Evolutionary conservation across 2,797 vertebrate genomes (phyloP), one percentile per base, ranked within the genome.

Genomic region (Lutjanus campechanus): DNA sequence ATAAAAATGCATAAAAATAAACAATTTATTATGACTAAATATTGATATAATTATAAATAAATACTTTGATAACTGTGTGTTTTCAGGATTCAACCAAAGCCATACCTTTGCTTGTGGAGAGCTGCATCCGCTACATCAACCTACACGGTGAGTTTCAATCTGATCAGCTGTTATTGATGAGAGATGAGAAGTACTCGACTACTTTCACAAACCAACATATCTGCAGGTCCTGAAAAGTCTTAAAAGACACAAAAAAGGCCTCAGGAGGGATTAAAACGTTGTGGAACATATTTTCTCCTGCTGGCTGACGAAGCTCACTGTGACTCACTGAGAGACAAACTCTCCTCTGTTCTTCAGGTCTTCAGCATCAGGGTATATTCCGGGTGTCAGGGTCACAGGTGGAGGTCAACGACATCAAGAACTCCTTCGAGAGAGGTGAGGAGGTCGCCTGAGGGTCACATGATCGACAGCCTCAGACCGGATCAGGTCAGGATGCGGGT

Each of bases 401-500:
- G 84, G 98, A 99, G 93, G 97, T 99, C 93, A 99, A 99, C 78
- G 98, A 99, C 92, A 99, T 99, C 94, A 99, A 99, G 95, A 99
- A 99, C 93, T 98, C 97, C 70, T 99, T 99, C 88, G 98, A 99
- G 90, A 95, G 98, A 97, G 98, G 98, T 99, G 94, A 96, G 93
- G 19, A 16, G 15, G 7, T 77, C 51, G 16, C 29, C 20, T 9
- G 20, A 49, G 50, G 60, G 62, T 68, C 74, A 68, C 29, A 0
- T 15, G 60, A 60, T 11, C 0, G 2, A 0, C 36, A 8, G 50
- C 47, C 1, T 25, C 15, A 2, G 16, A 19, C 6, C 29, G 20
- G 3, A 12, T 43, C 41, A 43, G 11, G 8, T n/a, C 6, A 2
- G 41, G 12, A 47, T 8, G 46, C n/a, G 0, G 50, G 1, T 17